These are phyloP conservation scores for Otus sunia DNA, from an alignment of 2,113 vertebrate genomes.

Conservation along the genomic window DNA sequence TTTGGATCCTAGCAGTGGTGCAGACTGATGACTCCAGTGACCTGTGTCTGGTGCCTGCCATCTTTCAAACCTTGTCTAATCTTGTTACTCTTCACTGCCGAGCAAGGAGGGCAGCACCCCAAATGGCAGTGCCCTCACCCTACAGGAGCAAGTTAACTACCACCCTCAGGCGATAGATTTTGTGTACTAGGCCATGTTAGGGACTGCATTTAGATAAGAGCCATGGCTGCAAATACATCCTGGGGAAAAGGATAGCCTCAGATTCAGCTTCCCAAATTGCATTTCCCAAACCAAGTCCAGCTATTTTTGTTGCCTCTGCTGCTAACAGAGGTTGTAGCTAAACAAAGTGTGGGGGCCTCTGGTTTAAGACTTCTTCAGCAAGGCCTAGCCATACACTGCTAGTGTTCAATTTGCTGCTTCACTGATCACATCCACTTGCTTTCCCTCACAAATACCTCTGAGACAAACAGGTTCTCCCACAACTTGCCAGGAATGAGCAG, in stretches of 20 bases:
- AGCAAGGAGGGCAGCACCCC: not conserved
- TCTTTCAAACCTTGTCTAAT: not conserved
- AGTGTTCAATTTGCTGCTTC: not conserved
- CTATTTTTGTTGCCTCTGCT: not conserved
- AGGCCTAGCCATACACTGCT: not conserved
- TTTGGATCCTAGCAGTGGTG: not conserved
- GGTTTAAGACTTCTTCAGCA: not conserved
- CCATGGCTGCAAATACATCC: not conserved
- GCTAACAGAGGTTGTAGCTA: not conserved
- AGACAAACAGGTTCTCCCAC: not conserved
- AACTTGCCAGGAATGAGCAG: not conserved
- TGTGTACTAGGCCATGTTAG: fast-evolving
- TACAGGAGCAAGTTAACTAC: not conserved
- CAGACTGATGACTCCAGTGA: not conserved
- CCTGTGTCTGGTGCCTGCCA: not conserved
- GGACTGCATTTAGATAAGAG: not conserved
- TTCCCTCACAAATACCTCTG: not conserved
- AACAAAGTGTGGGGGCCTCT: not conserved
- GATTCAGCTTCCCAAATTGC: not conserved
- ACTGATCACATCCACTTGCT: not conserved
- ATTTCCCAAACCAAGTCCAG: not conserved
- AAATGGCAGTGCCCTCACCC: not conserved
- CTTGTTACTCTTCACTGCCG: not conserved
- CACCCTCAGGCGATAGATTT: not conserved
- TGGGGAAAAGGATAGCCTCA: not conserved